Evolutionary conservation across 2,888 invertebrate species (phyloP), one percentile per base, ranked within the genome.

Genomic region (Rhagonycha lutea): DNA sequence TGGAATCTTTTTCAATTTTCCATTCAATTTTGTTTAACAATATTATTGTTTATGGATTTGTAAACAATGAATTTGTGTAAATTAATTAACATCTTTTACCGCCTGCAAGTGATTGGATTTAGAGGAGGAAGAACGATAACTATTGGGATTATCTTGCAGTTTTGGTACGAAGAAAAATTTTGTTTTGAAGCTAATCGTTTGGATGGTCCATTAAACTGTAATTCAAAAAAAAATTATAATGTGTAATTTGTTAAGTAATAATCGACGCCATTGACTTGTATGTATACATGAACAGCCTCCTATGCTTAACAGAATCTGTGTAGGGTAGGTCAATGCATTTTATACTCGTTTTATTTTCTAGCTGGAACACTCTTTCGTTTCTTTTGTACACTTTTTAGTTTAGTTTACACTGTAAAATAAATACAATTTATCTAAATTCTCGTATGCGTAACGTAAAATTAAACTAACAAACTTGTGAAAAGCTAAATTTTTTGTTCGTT

Each of bases 241-340:
- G 47, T 47, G 69, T 65, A 69, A 62, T 63, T 24, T 73, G 61
- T 65, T 65, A 65, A 28, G 32, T 47, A 69, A 63, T 62, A 68
- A 18, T 26, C 80, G 76, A 82, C 87, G 86, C 84, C 86, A 76
- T 83, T 86, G 86, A 60, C 74, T 32, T 85, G 84, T 86, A 86
- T 86, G 85, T 86, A 86, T 86, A 86, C 85, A 86, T 85, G 84
- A 85, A 86, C 86, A 87, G 86, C 87, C 87, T 87, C 87, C 87
- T 85, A 87, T 87, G 86, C 86, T 86, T 85, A 87, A 86, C 86
- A 86, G 87, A 87, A 86, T 87, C 87, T 87, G 87, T 87, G 88
- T 87, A 87, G 88, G 88, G 88, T 88, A 88, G 88, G 88, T 88
- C 88, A 88, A 86, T 87, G 88, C 86, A 87, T 88, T 87, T 88